Evolutionary conservation across 1,140 invertebrate species (phyloP).

Genomic region (Hestina assimilis): DNA sequence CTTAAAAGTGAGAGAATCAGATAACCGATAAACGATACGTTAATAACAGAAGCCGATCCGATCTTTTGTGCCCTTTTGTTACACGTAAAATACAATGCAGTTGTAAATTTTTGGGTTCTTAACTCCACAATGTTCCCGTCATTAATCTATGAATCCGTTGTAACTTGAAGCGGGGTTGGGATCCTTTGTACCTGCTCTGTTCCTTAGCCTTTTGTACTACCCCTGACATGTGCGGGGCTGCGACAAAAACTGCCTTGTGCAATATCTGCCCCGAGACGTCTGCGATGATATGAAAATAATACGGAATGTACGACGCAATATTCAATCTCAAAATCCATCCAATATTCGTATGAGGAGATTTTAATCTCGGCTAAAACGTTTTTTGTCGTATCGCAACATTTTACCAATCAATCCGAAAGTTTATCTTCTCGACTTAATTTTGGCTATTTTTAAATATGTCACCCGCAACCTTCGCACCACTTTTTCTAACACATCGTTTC

Average conservation of each 20-base stretch:
- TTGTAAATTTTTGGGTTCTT: constrained; percentile 77
- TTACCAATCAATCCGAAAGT: constrained; percentile 34
- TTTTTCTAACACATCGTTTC: constrained; percentile 73
- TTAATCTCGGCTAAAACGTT: constrained; percentile 39
- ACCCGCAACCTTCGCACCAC: constrained; percentile 57
- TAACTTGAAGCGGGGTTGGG: constrained; percentile 66
- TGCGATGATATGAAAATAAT: constrained; percentile 69
- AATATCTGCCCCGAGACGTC: constrained; percentile 62
- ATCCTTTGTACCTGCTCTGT: constrained; percentile 70
- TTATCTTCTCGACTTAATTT: constrained; percentile 30
- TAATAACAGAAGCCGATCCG: constrained; percentile 73
- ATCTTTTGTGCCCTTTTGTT: constrained; percentile 70
- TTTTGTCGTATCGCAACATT: constrained; percentile 23
- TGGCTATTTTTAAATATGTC: constrained; percentile 71
- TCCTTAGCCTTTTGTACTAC: constrained; percentile 56
- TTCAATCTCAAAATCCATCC: constrained; percentile 34
- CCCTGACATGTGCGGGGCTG: constrained; percentile 67
- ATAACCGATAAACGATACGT: constrained; percentile 66
- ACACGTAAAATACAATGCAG: constrained; percentile 57
- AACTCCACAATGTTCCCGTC: constrained; percentile 72
- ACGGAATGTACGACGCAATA: constrained; percentile 53
- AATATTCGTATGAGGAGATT: constrained; percentile 39
- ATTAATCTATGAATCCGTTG: constrained; percentile 69
- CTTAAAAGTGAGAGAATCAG: constrained; percentile 64
- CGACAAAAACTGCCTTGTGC: constrained; percentile 69